phyloP scores from a whole-genome alignment of 2,797 vertebrate species.

The Crocodylus rhombifer region DNA sequence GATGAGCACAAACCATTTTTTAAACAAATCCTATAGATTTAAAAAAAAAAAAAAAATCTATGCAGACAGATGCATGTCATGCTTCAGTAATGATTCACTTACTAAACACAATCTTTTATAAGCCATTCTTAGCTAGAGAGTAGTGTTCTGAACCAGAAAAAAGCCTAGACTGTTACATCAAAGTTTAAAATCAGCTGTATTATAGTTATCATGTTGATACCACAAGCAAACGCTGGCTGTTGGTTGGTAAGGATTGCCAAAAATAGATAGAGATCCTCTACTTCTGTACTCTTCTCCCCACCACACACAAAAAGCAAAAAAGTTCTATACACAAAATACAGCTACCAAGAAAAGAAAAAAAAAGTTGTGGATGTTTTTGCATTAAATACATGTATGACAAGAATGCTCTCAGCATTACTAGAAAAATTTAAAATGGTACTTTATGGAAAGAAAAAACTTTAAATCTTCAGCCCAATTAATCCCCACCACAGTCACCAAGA shows the following conservation, averaged over 20 bases:
- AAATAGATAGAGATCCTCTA: conserved; percentile 72
- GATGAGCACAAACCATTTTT: not conserved
- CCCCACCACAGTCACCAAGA: not conserved
- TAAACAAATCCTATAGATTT: not conserved
- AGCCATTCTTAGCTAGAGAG: conserved; percentile 49
- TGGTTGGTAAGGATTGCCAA: conserved; percentile 65
- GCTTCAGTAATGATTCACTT: conserved; percentile 45
- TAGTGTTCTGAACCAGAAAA: conserved; percentile 47
- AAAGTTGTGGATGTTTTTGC: not conserved
- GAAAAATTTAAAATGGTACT: not conserved
- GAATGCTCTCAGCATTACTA: not conserved
- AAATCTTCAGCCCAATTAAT: not conserved
- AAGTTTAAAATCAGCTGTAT: conserved; percentile 74
- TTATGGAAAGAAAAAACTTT: conserved; percentile 1
- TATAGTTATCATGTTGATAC: conserved; percentile 63
- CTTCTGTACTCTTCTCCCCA: conserved; percentile 53
- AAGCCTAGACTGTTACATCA: conserved; percentile 60
- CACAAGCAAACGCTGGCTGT: conserved; percentile 73
- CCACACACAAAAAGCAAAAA: conserved; percentile 52
- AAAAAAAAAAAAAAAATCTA: not conserved
- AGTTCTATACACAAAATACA: not conserved
- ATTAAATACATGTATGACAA: not conserved
- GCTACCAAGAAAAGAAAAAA: not conserved
- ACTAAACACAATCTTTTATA: conserved; percentile 45
- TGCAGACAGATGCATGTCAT: not conserved